Conservation (phyloP, 2,888 invertebrate genomes). For the Mesochorus sp. region DNA sequence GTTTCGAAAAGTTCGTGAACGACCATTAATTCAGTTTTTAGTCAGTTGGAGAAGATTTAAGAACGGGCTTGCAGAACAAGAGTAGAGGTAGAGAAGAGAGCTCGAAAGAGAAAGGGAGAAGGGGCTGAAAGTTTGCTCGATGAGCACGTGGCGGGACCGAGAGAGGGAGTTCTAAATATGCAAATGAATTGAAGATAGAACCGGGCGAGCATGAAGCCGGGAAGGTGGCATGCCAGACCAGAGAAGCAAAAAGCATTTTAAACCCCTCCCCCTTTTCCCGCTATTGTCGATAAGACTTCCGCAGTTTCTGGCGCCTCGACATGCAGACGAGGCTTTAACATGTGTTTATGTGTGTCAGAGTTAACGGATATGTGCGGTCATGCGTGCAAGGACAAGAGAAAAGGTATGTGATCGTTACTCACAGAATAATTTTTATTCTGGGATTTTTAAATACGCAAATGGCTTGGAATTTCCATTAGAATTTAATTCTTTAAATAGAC, state of each 20-base stretch:
- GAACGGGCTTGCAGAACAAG: conserved; percentile 67
- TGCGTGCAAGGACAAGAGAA: neutral
- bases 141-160: too few relatives aligned
- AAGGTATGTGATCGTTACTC: too few relatives aligned
- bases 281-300: conserved; percentile 26
- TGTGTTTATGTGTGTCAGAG: conserved; percentile 41
- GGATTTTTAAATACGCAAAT: too few relatives aligned
- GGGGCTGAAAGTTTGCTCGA: conserved; percentile 59
- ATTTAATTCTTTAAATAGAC: too few relatives aligned
- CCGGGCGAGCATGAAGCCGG: conserved; percentile 75
- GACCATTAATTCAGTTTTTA: conserved; percentile 76
- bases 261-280: neutral
- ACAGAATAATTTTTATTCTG: too few relatives aligned
- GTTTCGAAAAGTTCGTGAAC: conserved; percentile 9
- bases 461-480: too few relatives aligned
- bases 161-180: conserved; percentile 74
- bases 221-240: conserved; percentile 69
- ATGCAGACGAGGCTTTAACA: conserved; percentile 13
- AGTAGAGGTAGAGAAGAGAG: conserved; percentile 67
- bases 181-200: conserved; percentile 79
- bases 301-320: conserved; percentile 36
- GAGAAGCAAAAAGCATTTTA: conserved; percentile 11
- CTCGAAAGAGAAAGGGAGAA: conserved; percentile 66
- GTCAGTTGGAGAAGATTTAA: conserved; percentile 74
- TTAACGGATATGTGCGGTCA: conserved; percentile 37